Evolutionary conservation across 1,140 invertebrate species (phyloP), one percentile per base, ranked within the genome.

Genomic region (Drosophila obscura): DNA sequence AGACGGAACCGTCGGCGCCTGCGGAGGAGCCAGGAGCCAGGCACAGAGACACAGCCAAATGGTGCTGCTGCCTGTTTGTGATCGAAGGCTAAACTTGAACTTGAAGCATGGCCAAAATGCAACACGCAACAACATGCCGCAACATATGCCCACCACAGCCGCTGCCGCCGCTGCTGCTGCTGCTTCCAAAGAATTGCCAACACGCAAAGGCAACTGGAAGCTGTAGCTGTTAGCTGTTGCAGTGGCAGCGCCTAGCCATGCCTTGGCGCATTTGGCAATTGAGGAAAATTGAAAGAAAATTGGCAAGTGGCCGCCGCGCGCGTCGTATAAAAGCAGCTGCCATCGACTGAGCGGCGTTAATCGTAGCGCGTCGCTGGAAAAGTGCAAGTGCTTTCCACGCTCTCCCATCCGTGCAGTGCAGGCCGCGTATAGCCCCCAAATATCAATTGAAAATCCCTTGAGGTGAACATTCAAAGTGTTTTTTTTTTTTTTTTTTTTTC

Each of bases 291-390:
- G 4, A 39, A 39, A 8, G 35, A 39, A 24, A 58, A 15, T 59
- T 46, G 53, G 26, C 7, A 41, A 26, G 11, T 49, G 45, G 43
- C 35, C 9, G 46, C 7, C 22, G 7, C 6, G 22, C 8, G 53
- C 22, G 22, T 4, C 0, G 50, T 87, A 87, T 87, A 87, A 88
- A 87, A 87, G 83, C 67, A 43, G 63, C 65, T 26, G 31, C 61
- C 53, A 46, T 39, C 11, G 35, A 48, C 57, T 45, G 55, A 58
- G 45, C 55, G 41, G 55, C 58, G 84, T 83, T 88, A 87, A 87
- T 89, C 83, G 88, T 80, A 89, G 57, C 78, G 78, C 83, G 75
- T 88, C 79, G 74, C 66, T 87, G 62, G 65, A 58, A 67, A 74
- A 80, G 66, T 80, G 63, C 77, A 80, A 80, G 63, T 72, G 61